Base-by-base conservation (phyloP, 37 sponge, comb jelly and placozoan genomes). In the Lycopodina hypogea region DNA sequence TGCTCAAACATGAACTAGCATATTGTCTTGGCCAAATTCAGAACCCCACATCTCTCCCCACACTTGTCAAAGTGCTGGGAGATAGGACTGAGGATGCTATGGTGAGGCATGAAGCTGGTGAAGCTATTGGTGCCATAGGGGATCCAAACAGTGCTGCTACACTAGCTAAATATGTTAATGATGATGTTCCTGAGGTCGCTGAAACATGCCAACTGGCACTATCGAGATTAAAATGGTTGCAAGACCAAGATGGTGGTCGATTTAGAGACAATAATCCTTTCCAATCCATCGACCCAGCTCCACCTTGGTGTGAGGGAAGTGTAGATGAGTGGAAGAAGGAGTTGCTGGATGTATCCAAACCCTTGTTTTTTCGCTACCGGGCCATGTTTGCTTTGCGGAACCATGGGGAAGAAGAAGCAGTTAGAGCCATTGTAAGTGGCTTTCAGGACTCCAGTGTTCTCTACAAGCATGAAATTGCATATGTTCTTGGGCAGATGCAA, bases 1-100 rank as follows among this genome's bases (percentile, higher is more conserved):
- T 99, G 11, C 78, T 99, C 75, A 99, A 99, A 71, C 99, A 99
- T 75, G 99, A 99, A 71, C 90, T 92, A 58, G 99, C 99, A 26
- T 99, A 93, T 45, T 99, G 99, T 71, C 78, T 99, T 48, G 99
- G 99, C 2, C 99, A 99, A 73, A 96, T 96, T 72, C 80, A 79
- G 55, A 83, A 91, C 55, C 18, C 35, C 19, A 68, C 28, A 42
- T 92, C 94, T 22, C 29, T 97, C n/a, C 77, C 82, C n/a, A 62
- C 81, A 0, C 88, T 97, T 21, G 41, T 57, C 14, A 67, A 51
- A 7, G 88, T 96, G 23, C 80, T 99, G 52, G 78, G 86, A 37
- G 95, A 99, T 71, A 50, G 38, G 1, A 55, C 70, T 42, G 93
- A 99, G 63, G 90, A 93, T 32, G 52, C 90, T 3, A 95, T 99